These are phyloP conservation scores for Gopherus evgoodei DNA, from an alignment of 2,113 vertebrate genomes.

Conservation along the genomic window DNA sequence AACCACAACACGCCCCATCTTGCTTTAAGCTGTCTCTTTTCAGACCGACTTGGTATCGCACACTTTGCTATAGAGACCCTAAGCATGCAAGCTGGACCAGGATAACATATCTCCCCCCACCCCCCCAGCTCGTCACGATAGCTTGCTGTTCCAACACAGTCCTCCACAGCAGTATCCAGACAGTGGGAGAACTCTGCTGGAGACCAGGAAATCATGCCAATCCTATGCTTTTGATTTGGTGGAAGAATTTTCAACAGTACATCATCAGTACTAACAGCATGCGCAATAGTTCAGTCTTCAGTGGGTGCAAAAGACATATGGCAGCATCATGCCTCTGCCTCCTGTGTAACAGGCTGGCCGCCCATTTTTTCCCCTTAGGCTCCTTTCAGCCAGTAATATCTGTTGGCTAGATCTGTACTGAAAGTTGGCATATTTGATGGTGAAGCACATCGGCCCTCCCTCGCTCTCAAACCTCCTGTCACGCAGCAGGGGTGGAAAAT, in stretches of 20 bases:
- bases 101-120: too few relatives aligned
- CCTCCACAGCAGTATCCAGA: background rate
- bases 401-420: background rate
- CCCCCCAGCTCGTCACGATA: too few relatives aligned
- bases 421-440: background rate
- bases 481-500: background rate
- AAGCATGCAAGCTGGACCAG: background rate
- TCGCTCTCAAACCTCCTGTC: background rate
- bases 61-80: background rate
- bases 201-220: background rate
- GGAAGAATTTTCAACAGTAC: background rate
- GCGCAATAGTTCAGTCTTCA: too few relatives aligned
- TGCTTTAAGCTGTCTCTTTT: background rate
- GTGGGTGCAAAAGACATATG: background rate
- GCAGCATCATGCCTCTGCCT: background rate
- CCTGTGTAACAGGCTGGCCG: background rate
- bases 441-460: background rate
- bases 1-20: background rate
- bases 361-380: background rate
- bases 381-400: background rate
- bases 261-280: accelerated
- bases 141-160: background rate
- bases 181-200: background rate
- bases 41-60: background rate
- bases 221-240: accelerated